phyloP scores from a whole-genome alignment of 2,888 invertebrate species.

The Pterostichus madidus region DNA sequence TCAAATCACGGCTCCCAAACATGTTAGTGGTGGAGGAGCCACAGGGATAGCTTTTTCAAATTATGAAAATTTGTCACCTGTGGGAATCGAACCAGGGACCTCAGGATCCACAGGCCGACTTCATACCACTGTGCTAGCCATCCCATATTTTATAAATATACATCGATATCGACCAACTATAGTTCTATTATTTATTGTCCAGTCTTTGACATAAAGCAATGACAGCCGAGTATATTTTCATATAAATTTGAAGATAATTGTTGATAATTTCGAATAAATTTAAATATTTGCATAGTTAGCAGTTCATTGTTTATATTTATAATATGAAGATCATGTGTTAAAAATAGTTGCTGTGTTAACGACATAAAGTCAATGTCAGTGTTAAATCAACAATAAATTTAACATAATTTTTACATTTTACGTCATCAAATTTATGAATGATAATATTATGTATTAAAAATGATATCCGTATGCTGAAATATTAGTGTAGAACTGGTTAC shows the following conservation, averaged over 20 bases:
- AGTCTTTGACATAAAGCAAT: no score
- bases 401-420: slow-evolving; percentile 8
- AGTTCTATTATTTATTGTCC: no score
- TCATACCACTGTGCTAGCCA: no score
- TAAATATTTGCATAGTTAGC: slow-evolving; percentile 10
- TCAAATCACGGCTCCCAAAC: no score
- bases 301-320: neutral
- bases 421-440: neutral
- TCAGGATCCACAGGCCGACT: no score
- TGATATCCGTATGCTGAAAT: neutral
- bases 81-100: no score
- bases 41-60: no score
- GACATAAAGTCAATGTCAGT: neutral
- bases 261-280: slow-evolving; percentile 3
- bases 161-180: no score
- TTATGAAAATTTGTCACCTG: no score
- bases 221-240: no score
- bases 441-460: neutral
- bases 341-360: neutral
- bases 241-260: neutral
- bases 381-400: slow-evolving; percentile 12
- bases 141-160: no score
- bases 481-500: neutral
- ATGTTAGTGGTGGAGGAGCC: no score
- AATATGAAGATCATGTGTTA: slow-evolving; percentile 9